phyloP scores from a whole-genome alignment of 23 tunicate species.

The Phallusia fumigata region DNA sequence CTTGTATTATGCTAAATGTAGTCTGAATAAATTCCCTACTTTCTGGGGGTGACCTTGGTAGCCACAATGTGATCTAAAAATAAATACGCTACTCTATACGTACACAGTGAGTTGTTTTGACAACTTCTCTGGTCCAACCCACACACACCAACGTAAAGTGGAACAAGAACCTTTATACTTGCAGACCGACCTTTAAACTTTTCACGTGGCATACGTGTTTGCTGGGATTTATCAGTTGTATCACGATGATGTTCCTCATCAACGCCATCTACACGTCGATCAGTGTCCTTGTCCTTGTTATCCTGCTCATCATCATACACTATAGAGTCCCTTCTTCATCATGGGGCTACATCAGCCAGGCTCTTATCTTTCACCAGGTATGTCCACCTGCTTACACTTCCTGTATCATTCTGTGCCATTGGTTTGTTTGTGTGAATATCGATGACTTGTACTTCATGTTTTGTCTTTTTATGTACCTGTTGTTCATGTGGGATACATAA shows the following conservation, averaged over 20 bases:
- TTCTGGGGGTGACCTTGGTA: too few relatives aligned
- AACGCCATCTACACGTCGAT: conserved; percentile 78
- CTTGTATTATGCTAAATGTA: too few relatives aligned
- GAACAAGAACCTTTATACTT: background rate
- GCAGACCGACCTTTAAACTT: conserved; percentile 91
- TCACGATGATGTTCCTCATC: conserved; percentile 89
- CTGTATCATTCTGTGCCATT: background rate
- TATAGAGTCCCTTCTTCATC: conserved; percentile 86
- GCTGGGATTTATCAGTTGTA: conserved; percentile 73
- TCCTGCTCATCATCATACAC: conserved; percentile 76
- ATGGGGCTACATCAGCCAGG: conserved; percentile 99
- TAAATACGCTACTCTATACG: too few relatives aligned
- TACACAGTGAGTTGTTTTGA: too few relatives aligned
- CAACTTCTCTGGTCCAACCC: too few relatives aligned
- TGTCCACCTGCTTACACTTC: background rate
- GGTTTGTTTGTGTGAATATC: too few relatives aligned
- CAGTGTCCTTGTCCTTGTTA: conserved; percentile 60
- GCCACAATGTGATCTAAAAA: too few relatives aligned
- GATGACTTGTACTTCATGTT: too few relatives aligned
- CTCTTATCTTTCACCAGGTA: conserved; percentile 98
- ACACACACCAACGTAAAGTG: too few relatives aligned
- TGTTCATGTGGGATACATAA: too few relatives aligned
- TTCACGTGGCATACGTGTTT: conserved; percentile 98
- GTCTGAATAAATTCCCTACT: too few relatives aligned
- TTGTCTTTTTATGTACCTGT: too few relatives aligned